Evolutionary conservation across 2,113 vertebrate species (phyloP).

Genomic region (Paradoxurus hermaphroditus): DNA sequence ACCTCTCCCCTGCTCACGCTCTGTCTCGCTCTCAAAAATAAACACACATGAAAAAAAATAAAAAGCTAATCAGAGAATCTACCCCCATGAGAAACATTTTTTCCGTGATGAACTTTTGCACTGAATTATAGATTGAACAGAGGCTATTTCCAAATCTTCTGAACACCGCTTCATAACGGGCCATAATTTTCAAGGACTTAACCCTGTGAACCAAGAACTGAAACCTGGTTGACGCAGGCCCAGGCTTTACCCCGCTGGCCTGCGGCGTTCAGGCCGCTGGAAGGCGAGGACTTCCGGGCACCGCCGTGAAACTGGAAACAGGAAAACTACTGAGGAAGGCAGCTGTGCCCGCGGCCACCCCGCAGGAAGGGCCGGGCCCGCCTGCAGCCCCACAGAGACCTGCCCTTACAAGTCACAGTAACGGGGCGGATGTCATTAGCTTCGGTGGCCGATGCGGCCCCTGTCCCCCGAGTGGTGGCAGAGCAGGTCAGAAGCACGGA

Average conservation of each 20-base stretch:
- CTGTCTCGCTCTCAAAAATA: no score
- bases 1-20: no score
- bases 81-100: neutral
- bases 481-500: accelerated
- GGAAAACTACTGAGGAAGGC: neutral
- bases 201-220: neutral
- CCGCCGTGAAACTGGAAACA: accelerated
- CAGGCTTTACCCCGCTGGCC: accelerated
- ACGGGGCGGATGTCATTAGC: accelerated
- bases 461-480: neutral
- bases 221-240: accelerated
- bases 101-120: neutral
- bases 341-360: accelerated
- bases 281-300: accelerated
- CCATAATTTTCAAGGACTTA: neutral
- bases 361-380: accelerated
- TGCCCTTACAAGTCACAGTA: accelerated
- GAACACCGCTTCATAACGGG: neutral
- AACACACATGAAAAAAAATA: no score
- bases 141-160: neutral
- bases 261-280: accelerated
- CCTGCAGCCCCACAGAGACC: neutral
- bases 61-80: no score
- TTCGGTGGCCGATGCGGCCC: accelerated
- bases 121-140: neutral